Percentiles rank a stretch among this genome's conserved stretches.
Evolutionary conservation across 2,797 vertebrate species (phyloP).

Genomic region (Aplochiton taeniatus): DNA sequence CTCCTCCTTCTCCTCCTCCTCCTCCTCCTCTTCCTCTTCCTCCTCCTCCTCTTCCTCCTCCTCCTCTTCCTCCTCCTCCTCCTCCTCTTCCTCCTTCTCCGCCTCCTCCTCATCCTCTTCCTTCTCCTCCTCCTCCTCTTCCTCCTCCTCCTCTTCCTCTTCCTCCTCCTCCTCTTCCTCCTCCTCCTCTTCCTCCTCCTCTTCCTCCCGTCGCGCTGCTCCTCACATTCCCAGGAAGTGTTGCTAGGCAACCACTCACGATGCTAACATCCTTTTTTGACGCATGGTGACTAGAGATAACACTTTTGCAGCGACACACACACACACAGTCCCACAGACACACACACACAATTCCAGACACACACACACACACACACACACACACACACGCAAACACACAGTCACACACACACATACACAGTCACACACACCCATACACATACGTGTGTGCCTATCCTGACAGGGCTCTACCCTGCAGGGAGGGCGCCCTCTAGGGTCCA

Average conservation of each 20-base stretch:
- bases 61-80: neutral
- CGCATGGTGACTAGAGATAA: no score
- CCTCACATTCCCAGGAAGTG: no score
- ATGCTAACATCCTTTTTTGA: no score
- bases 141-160: neutral
- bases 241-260: no score
- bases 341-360: conserved; percentile 1
- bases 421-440: no score
- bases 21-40: neutral
- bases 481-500: no score
- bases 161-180: neutral
- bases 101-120: neutral
- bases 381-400: neutral
- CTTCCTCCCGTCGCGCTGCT: neutral
- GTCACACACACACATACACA: conserved; percentile 32
- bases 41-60: neutral
- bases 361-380: neutral
- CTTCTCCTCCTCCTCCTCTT: neutral
- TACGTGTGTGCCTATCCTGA: no score
- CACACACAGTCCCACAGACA: neutral
- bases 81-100: neutral
- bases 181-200: neutral
- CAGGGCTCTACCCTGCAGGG: no score
- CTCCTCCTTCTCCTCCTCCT: conserved; percentile 7
- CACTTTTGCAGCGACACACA: neutral